These are phyloP conservation scores for Eugnorisma glareosa DNA, from an alignment of 2,888 invertebrate genomes.

Conservation along the genomic window DNA sequence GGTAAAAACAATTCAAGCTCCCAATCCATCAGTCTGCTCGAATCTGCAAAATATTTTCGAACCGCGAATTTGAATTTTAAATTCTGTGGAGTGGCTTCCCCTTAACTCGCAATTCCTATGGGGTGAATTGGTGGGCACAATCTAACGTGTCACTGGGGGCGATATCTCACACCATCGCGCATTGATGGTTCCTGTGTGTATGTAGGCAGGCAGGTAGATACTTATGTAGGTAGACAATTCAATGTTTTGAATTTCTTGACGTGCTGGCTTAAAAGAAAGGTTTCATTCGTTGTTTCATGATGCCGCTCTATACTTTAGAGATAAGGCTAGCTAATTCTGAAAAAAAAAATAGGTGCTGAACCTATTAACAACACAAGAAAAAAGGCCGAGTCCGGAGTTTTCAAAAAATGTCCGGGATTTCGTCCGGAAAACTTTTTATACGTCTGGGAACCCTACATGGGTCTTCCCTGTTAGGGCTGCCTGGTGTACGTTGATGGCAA, in stretches of 20 bases:
- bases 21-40: background rate
- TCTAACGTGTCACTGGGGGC: conserved; percentile 60
- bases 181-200: conserved; percentile 25
- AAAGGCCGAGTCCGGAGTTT: no score
- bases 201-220: background rate
- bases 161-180: conserved; percentile 43
- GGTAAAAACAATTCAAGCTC: background rate
- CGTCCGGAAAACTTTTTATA: no score
- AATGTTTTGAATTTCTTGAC: conserved; percentile 35
- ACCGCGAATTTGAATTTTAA: conserved; percentile 57
- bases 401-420: no score
- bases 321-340: background rate
- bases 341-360: background rate
- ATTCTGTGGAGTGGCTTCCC: conserved; percentile 44
- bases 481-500: background rate
- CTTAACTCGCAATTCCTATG: conserved; percentile 63
- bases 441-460: background rate
- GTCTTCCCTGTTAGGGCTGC: background rate
- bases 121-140: conserved; percentile 64
- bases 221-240: background rate
- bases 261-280: background rate
- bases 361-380: background rate
- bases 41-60: conserved; percentile 39
- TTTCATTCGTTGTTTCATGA: conserved; percentile 1
- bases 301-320: background rate